Evolutionary conservation across 1,140 invertebrate genomes (phyloP), one percentile per base, ranked within the genome.

Genomic region (Drosophila pallidifrons): DNA sequence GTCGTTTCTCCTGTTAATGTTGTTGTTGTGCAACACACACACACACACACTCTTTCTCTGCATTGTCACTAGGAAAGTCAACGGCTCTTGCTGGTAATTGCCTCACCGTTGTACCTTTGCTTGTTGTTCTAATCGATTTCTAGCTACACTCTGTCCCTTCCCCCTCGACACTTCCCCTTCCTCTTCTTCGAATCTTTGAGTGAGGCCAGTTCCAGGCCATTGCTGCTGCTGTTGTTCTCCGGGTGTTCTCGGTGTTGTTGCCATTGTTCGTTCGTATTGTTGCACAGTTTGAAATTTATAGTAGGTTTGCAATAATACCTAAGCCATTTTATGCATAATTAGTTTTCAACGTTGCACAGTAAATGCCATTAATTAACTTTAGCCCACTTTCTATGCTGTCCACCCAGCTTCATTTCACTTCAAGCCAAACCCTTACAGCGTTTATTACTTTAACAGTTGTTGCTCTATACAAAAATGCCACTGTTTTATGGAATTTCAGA

Each of bases 71-170:
- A 68, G 75, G 65, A 51, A 75, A 71, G 80, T 73, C 64, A 72
- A 71, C 60, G 81, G 75, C 69, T 89, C 72, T 75, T 85, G 51
- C 28, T 79, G 86, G 86, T 89, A 89, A 89, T 89, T 89, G 78
- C 81, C 85, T 81, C 85, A 81, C 86, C 69, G 86, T 77, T 89
- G 85, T 88, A 88, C 77, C 68, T 69, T 77, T 79, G 81, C 86
- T 79, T 89, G 86, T 89, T 89, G 81, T 89, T 77, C 86, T 89
- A 89, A 89, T 89, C 85, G 85, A 89, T 89, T 89, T 85, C 71
- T 55, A 67, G 52, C 55, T 60, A 16, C 20, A 58, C 15, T 30
- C 54, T 16, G 35, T 16, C 54, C 11, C 16, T 30, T 32, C 57
- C 52, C 8, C 35, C 10, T 2, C 54, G 60, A 11, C 15, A 32